These are phyloP conservation scores for Drosophila buzzatii DNA, from an alignment of 2,888 invertebrate genomes.

Conservation along the genomic window DNA sequence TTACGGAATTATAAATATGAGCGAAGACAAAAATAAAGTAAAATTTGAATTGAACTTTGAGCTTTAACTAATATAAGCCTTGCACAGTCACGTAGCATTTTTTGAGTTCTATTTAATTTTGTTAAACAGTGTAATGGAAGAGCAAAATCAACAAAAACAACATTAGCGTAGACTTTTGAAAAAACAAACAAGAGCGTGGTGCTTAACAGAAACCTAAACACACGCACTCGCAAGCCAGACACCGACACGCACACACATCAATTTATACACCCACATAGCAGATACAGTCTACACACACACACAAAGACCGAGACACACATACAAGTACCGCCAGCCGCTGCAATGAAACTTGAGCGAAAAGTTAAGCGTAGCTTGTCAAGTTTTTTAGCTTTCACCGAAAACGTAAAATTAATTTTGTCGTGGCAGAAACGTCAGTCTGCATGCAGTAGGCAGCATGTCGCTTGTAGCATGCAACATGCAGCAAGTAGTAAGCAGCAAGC, in stretches of 20 bases:
- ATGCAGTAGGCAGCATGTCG: slow-evolving; percentile 7
- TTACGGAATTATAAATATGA: neutral
- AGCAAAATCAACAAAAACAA: slow-evolving; percentile 62
- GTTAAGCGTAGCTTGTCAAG: slow-evolving; percentile 49
- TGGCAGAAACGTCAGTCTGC: slow-evolving; percentile 11
- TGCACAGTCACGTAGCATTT: neutral
- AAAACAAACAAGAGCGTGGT: slow-evolving; percentile 45
- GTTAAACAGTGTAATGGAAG: slow-evolving; percentile 23
- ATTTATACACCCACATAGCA: neutral
- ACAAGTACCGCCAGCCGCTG: slow-evolving; percentile 4
- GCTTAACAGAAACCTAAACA: slow-evolving; percentile 35
- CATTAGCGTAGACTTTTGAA: slow-evolving; percentile 43
- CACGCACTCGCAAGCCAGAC: slow-evolving; percentile 21
- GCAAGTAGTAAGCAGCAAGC: slow-evolving; percentile 13
- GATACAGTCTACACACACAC: neutral
- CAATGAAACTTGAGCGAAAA: slow-evolving; percentile 34
- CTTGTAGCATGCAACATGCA: slow-evolving; percentile 16
- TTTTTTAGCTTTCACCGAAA: slow-evolving; percentile 35
- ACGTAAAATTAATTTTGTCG: slow-evolving; percentile 37
- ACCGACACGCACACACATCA: neutral
- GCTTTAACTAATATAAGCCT: neutral
- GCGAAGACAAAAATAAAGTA: neutral
- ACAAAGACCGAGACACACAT: slow-evolving; percentile 1
- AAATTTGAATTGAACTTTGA: neutral
- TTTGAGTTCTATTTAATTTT: neutral